A percentile compares a stretch with the other conserved stretches of the same genome.
These are phyloP conservation scores for Loris lydekkerianus DNA, from an alignment of 2,797 vertebrate species.

Conservation along the genomic window DNA sequence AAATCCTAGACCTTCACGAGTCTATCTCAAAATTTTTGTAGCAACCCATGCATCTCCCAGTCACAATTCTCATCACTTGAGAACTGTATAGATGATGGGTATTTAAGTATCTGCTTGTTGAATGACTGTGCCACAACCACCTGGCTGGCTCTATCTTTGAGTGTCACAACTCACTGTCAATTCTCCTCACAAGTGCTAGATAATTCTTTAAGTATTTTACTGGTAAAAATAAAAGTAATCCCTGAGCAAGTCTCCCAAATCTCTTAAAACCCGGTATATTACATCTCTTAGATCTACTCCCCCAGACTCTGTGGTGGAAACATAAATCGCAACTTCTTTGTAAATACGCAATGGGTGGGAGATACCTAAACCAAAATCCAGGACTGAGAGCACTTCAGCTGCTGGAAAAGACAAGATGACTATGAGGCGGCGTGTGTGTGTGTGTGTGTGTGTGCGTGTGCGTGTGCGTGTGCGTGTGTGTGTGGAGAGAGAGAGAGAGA, in stretches of 20 bases:
- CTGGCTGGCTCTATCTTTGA: background rate
- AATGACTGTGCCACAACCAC: background rate
- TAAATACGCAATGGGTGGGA: background rate
- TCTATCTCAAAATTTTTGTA: too few relatives aligned
- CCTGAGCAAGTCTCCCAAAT: background rate
- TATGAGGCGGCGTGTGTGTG: background rate
- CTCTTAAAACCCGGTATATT: background rate
- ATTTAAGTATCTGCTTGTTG: background rate
- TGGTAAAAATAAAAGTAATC: background rate
- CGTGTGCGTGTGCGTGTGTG: background rate
- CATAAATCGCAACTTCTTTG: background rate
- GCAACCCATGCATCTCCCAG: background rate
- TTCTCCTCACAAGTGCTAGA: background rate
- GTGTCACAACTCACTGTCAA: background rate
- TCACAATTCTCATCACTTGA: background rate
- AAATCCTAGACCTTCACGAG: too few relatives aligned
- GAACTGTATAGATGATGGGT: background rate
- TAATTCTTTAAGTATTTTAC: background rate
- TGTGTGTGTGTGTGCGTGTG: too few relatives aligned
- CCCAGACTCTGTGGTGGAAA: background rate
- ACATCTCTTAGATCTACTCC: background rate
- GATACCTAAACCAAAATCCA: background rate
- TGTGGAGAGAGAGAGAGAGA: too few relatives aligned
- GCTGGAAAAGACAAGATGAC: background rate
- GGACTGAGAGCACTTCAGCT: background rate